These are phyloP conservation scores for Cantharis nigra DNA, from an alignment of 2,888 invertebrate genomes.

Conservation along the genomic window DNA sequence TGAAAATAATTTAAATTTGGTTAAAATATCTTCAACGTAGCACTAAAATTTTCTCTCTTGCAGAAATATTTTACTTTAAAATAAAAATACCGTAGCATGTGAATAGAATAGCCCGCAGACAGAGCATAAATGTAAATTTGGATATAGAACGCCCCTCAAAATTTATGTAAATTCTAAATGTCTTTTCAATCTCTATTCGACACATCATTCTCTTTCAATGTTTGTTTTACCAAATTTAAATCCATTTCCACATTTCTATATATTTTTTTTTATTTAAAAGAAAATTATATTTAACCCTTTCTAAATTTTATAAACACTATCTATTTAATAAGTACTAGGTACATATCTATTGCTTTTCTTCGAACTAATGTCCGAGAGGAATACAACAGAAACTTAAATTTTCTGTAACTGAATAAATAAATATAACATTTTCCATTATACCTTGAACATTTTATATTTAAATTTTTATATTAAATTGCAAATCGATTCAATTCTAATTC, in stretches of 20 bases:
- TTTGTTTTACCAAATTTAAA: constrained; percentile 35
- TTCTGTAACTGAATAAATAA: neutral
- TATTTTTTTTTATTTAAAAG: neutral
- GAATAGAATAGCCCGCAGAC: constrained; percentile 33
- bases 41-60: constrained; percentile 22
- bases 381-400: neutral
- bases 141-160: constrained; percentile 33
- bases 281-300: neutral
- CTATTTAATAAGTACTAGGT: neutral
- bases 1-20: neutral
- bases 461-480: neutral
- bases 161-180: constrained; percentile 40
- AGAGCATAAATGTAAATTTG: constrained; percentile 33
- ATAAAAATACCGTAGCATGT: constrained; percentile 30
- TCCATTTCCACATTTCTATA: constrained; percentile 21
- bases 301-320: neutral
- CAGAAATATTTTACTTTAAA: constrained; percentile 31
- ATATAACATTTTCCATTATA: neutral
- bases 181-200: constrained; percentile 40
- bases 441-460: neutral
- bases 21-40: constrained; percentile 1
- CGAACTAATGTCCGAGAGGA: neutral
- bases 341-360: neutral
- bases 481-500: neutral
- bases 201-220: constrained; percentile 37